Evolutionary conservation across 2,797 vertebrate species (phyloP), one percentile per base, ranked within the genome.

Genomic region (Rallus crepitans): DNA sequence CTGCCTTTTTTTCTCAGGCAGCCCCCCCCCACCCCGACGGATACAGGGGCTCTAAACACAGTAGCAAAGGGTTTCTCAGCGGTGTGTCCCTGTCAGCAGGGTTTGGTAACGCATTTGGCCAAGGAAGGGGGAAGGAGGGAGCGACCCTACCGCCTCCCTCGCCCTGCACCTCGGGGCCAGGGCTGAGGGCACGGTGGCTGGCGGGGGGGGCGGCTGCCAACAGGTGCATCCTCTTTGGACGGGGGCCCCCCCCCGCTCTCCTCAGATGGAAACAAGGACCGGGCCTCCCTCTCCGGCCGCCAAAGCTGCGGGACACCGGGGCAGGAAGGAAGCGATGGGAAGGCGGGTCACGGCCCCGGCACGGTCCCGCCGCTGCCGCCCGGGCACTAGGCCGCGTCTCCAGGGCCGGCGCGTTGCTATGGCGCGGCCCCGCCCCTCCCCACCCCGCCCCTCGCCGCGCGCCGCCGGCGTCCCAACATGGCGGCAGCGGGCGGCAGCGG

Each of bases 391-490:
- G 69, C 86, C 89, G 48, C 2, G 59, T 81, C 69, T 45, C 94
- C 64, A 72, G 13, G 83, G 76, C 90, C 37, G 71, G 70, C 47
- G 65, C 87, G 89, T 92, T 94, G 86, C 91, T 66, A 84, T 57
- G 89, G 95, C 78, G 59, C 90, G 50, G 42, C 42, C 42, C 42
- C 42, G 70, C 50, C 50, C 68, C 42, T 65, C 50, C 50, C 68
- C 76, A 87, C 94, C 80, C 86, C 94, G 89, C 82, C 89, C 69
- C 90, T 83, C 82, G 68, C 72, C 17, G 71, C 78, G 35, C 87
- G 27, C 82, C 72, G 48, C 85, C 42, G 45, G 84, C 85, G 91
- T 81, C 86, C 87, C 91, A 89, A 86, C 66, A 93, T 93, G 91
- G 81, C 87, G 87, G 90, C 85, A 78, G 83, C 72, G 47, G 61